Evolutionary conservation across 2,888 invertebrate species (phyloP).

Genomic region (Tromatobia lineatoria): DNA sequence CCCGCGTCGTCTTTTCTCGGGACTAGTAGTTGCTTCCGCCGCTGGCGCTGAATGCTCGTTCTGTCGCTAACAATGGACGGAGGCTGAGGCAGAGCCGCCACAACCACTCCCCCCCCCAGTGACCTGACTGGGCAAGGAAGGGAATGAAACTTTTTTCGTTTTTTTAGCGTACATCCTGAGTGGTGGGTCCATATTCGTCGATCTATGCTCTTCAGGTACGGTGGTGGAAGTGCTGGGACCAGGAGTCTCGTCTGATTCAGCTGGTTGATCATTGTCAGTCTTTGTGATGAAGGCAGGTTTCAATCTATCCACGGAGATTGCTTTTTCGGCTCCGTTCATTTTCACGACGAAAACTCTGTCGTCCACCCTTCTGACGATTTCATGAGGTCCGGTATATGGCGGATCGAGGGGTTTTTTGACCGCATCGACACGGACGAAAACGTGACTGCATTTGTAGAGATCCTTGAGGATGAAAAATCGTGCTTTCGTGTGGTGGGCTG

Average conservation of each 20-base stretch:
- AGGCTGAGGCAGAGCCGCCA: constrained; percentile 9
- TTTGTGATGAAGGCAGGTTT: constrained; percentile 7
- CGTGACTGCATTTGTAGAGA: constrained; percentile 31
- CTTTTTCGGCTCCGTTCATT: background rate
- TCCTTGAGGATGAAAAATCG: constrained; percentile 42
- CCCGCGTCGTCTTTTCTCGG: background rate
- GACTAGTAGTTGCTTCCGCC: background rate
- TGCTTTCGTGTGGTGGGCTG: constrained; percentile 31
- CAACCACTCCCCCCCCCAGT: background rate
- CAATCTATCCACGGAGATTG: constrained; percentile 15
- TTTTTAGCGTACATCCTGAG: constrained; percentile 5
- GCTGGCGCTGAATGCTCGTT: background rate
- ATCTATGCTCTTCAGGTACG: constrained; percentile 23
- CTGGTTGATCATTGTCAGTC: background rate
- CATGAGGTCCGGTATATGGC: constrained; percentile 35
- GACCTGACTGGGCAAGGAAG: constrained; percentile 6
- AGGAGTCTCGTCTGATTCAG: background rate
- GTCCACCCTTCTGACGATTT: constrained; percentile 23
- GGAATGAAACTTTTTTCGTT: constrained; percentile 30
- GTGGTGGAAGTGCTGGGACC: constrained; percentile 11
- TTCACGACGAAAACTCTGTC: constrained; percentile 30
- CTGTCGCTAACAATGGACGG: background rate
- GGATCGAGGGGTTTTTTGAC: constrained; percentile 21
- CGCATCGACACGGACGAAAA: constrained; percentile 28
- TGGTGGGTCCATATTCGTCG: background rate